Evolutionary conservation across 1,140 invertebrate species (phyloP).

Genomic region (Temnothorax curvispinosus): DNA sequence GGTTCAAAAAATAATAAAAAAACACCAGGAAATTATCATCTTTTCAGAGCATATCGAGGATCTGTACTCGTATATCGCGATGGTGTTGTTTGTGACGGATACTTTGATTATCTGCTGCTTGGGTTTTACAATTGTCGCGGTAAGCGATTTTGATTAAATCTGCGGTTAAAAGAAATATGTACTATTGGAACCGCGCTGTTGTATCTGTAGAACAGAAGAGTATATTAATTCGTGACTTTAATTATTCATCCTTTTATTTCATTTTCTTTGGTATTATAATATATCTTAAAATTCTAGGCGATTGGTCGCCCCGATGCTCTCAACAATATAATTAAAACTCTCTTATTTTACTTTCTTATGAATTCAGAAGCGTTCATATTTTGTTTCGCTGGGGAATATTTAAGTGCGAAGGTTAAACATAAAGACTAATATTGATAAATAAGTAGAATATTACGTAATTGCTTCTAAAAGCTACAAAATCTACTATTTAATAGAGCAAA

Average conservation of each 20-base stretch:
- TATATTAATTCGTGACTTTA: not conserved
- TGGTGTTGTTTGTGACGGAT: conserved; percentile 10
- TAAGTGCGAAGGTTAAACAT: conserved; percentile 47
- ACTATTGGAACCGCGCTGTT: not conserved
- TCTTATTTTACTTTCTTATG: conserved; percentile 41
- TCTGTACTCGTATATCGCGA: conserved; percentile 12
- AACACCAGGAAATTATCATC: conserved; percentile 28
- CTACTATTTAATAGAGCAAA: conserved; percentile 35
- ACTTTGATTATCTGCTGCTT: conserved; percentile 35
- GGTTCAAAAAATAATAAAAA: not conserved
- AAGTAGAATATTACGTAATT: not conserved
- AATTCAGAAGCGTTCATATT: conserved; percentile 57
- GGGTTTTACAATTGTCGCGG: conserved; percentile 17
- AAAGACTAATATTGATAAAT: not conserved
- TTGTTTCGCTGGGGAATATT: conserved; percentile 64
- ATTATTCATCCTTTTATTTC: not conserved
- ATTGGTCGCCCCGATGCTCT: not conserved
- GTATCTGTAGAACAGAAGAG: not conserved
- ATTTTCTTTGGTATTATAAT: not conserved
- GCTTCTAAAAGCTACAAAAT: not conserved
- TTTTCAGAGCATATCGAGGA: conserved; percentile 28
- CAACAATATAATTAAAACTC: not conserved
- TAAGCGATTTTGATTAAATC: not conserved
- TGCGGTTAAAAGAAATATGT: not conserved
- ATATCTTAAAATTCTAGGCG: conserved; percentile 44